These are phyloP conservation scores for Sepiola atlantica DNA, from an alignment of 2,888 invertebrate genomes.

Conservation along the genomic window DNA sequence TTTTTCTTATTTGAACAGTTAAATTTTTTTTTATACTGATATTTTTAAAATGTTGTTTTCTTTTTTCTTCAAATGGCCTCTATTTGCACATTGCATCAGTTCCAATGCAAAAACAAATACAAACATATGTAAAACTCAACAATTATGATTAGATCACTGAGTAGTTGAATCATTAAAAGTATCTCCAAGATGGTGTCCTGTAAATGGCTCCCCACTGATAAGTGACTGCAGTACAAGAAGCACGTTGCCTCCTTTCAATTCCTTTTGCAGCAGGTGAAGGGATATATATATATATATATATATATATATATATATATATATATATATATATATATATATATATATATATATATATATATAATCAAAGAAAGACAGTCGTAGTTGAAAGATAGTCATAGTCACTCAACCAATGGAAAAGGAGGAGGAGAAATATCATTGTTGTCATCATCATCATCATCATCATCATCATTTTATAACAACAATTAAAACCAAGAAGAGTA, in stretches of 20 bases:
- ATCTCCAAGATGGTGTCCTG: neutral
- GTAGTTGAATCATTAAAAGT: neutral
- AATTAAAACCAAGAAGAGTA: neutral
- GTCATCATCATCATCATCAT: too few species aligned
- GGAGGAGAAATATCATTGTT: neutral
- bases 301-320: neutral
- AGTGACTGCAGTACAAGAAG: neutral
- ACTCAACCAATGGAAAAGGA: neutral
- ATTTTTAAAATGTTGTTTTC: neutral
- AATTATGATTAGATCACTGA: conserved; percentile 10
- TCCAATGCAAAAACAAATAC: neutral
- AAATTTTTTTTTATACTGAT: neutral
- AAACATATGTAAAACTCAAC: neutral
- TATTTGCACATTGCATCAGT: neutral
- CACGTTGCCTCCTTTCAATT: neutral
- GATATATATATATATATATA: too few species aligned
- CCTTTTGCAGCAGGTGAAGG: neutral
- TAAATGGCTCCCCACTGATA: neutral
- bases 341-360: neutral
- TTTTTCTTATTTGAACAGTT: neutral
- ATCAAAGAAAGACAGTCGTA: neutral
- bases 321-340: neutral
- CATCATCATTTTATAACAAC: too few species aligned
- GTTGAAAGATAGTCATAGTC: neutral
- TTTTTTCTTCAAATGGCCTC: neutral